A percentile compares a stretch with the other conserved stretches of the same genome.
These are phyloP conservation scores for Mus spicilegus DNA, from an alignment of 2,113 vertebrate species.

Conservation along the genomic window DNA sequence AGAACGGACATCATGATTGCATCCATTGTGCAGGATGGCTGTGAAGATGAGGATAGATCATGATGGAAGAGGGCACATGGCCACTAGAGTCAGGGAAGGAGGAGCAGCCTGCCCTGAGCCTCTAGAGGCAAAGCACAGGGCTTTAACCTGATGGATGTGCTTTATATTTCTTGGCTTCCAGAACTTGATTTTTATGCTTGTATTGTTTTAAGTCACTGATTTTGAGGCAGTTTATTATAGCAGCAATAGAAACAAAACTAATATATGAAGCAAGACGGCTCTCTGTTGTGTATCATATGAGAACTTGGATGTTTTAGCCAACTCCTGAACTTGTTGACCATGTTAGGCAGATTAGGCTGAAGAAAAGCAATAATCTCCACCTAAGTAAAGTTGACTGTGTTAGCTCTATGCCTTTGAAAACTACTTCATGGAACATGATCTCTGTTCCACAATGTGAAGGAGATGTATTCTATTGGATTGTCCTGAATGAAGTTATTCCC, in stretches of 20 bases:
- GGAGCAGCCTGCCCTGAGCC: not conserved
- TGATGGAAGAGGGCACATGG: not conserved
- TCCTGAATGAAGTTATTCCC: conserved; percentile 12
- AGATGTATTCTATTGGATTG: not conserved
- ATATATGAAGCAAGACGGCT: not conserved
- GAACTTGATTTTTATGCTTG: not conserved
- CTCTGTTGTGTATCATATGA: not conserved
- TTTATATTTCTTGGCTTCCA: not conserved
- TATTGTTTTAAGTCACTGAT: not conserved
- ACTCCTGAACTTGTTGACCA: not conserved
- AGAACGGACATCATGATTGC: not conserved
- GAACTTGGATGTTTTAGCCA: not conserved
- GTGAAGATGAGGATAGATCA: not conserved
- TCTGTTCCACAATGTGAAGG: not conserved
- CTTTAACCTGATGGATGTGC: not conserved
- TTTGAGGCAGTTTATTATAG: not conserved
- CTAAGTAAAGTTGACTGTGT: not conserved
- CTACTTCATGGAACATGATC: not conserved
- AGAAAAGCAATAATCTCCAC: not conserved
- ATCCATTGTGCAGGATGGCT: not conserved
- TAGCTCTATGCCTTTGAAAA: conserved; percentile 17
- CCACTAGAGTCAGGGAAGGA: not conserved
- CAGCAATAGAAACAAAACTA: not conserved
- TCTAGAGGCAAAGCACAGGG: not conserved
- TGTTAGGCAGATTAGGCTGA: not conserved